Base-by-base conservation (phyloP, 2,797 vertebrate genomes). In the Gymnodraco acuticeps region DNA sequence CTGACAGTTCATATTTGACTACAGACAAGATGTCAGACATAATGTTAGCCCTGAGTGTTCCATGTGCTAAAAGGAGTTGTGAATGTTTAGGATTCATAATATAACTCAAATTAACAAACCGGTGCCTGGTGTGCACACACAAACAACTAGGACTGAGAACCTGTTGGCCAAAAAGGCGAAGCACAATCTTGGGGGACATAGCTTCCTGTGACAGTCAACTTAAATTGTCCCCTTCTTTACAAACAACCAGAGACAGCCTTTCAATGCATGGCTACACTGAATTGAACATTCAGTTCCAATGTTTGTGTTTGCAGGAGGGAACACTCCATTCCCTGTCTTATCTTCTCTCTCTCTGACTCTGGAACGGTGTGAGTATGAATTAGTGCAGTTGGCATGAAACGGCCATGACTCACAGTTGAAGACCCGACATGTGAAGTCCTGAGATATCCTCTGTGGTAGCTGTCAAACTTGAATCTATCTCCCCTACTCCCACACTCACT, bases 391-490 rank as follows among this genome's bases (percentile, higher is more conserved):
- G 75, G 76, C 59, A 84, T 84, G 84, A 81, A 82, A 84, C 42
- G 5, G 48, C 75, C 78, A 80, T 77, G 79, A 87, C 77, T 85
- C 82, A 85, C 58, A 75, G 58, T 42, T 77, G 80, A 87, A 85
- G 75, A 87, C 66, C 64, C 43, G 61, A 80, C 73, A 83, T 70
- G 63, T 80, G 68, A 74, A 82, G 79, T 78, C 78, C 78, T 78
- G 71, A 75, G 81, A 83, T 63, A 84, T 61, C 82, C 69, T 85
- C 65, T 80, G 65, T 83, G 70, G 77, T 81, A 84, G 77, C 86
- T 88, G 86, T 88, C 86, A 89, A 81, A 90, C 70, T 69, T 75
- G 64, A 81, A 64, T 64, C 69, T 75, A 54, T 77, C 47, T 41
- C 51, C 65, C 60, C 55, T 51, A 61, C n/a, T 47, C 80, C 48